Percentiles rank a stretch among this genome's conserved stretches.
Conservation (phyloP, 2,113 vertebrate genomes). For the Tragelaphus buxtoni region DNA sequence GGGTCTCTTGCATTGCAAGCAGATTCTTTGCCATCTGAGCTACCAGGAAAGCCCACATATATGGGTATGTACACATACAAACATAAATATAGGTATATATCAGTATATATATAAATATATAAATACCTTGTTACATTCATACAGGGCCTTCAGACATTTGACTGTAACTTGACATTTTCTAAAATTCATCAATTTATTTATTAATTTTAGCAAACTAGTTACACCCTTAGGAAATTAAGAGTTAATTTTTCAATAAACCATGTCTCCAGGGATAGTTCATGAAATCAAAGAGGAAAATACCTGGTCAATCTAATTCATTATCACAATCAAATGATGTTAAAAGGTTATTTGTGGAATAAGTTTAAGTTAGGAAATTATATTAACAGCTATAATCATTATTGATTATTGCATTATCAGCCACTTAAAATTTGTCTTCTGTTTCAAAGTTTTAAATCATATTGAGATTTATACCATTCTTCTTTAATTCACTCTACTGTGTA, state of each 20-base stretch:
- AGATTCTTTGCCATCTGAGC: neutral
- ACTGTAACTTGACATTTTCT: neutral
- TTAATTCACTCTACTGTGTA: neutral
- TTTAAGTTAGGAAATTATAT: neutral
- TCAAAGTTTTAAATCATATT: neutral
- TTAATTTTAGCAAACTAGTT: conserved; percentile 15
- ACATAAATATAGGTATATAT: neutral
- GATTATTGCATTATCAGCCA: neutral
- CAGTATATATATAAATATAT: neutral
- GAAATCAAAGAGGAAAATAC: conserved; percentile 53
- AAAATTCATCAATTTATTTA: neutral
- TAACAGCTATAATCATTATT: neutral
- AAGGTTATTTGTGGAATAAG: neutral
- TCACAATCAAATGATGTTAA: conserved; percentile 44
- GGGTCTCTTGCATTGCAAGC: neutral
- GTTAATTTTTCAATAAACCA: conserved; percentile 51
- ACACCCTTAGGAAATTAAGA: conserved; percentile 24
- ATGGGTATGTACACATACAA: neutral
- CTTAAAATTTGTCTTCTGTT: neutral
- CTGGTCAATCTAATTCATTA: conserved; percentile 51
- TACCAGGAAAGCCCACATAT: neutral
- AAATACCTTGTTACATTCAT: neutral
- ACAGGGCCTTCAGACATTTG: neutral
- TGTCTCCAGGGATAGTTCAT: neutral
- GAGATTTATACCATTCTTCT: neutral